Evolutionary conservation across 2,797 vertebrate species (phyloP).

Genomic region (Kryptolebias ocellatus): DNA sequence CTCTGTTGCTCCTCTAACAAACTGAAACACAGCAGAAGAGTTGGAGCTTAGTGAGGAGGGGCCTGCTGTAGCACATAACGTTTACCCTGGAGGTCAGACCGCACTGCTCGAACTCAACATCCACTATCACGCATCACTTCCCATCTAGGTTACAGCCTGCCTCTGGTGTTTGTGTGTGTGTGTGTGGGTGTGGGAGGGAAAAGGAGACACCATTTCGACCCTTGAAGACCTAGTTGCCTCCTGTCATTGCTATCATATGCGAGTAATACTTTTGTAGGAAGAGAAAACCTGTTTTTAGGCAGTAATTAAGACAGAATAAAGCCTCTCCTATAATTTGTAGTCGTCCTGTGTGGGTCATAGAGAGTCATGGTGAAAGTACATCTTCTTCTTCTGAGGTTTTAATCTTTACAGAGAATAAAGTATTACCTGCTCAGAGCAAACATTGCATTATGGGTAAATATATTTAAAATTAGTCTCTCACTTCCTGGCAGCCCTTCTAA

Average conservation of each 20-base stretch:
- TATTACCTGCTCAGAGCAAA: too few species aligned
- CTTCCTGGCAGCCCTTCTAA: too few species aligned
- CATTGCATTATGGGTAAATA: too few species aligned
- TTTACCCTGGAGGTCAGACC: conserved; percentile 63
- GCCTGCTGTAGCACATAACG: conserved; percentile 29
- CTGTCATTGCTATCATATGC: not conserved
- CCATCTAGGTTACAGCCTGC: conserved; percentile 73
- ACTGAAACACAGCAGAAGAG: conserved; percentile 45
- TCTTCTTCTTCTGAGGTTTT: too few species aligned
- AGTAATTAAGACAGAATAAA: too few species aligned
- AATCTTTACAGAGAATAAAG: too few species aligned
- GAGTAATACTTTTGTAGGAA: not conserved
- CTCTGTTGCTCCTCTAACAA: conserved; percentile 10
- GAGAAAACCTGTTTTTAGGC: not conserved
- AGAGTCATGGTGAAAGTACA: too few species aligned
- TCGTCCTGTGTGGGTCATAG: too few species aligned
- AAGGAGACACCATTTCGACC: conserved; percentile 2
- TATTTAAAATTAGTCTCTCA: too few species aligned
- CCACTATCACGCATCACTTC: conserved; percentile 75
- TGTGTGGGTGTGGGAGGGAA: conserved; percentile 11
- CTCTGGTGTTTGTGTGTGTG: conserved; percentile 8
- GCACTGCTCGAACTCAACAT: conserved; percentile 18
- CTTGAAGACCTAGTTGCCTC: not conserved
- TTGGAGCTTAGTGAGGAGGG: conserved; percentile 41
- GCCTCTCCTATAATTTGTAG: too few species aligned